Conservation (phyloP, 2,797 vertebrate species). For the Melanogrammus aeglefinus region DNA sequence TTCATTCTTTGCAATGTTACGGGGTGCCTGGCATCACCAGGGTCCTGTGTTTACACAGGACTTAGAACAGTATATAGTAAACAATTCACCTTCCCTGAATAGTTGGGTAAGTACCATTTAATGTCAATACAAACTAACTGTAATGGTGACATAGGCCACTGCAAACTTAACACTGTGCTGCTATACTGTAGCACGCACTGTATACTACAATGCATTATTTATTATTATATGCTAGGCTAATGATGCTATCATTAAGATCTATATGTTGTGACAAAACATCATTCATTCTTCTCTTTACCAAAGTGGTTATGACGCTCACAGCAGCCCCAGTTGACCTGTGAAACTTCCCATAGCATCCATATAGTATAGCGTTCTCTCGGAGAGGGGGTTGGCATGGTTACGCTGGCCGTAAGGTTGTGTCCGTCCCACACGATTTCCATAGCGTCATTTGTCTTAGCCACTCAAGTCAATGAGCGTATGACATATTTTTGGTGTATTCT, state of each 20-base stretch:
- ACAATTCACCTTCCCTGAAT: background rate
- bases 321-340: slow-evolving; percentile 27
- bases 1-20: slow-evolving; percentile 48
- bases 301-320: slow-evolving; percentile 6
- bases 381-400: slow-evolving; percentile 31
- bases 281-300: background rate
- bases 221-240: background rate
- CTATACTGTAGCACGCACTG: background rate
- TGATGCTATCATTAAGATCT: background rate
- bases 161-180: background rate
- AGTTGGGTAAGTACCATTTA: background rate
- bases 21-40: slow-evolving; percentile 47
- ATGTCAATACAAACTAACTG: background rate
- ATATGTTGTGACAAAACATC: background rate
- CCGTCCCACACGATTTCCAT: slow-evolving; percentile 41
- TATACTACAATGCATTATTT: background rate
- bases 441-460: slow-evolving; percentile 33
- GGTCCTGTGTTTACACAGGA: slow-evolving; percentile 57
- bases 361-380: slow-evolving; percentile 4
- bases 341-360: slow-evolving; percentile 7
- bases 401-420: slow-evolving; percentile 28
- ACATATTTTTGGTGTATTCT: slow-evolving; percentile 34
- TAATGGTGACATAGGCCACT: background rate
- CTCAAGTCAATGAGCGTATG: slow-evolving; percentile 17
- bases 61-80: slow-evolving; percentile 6